A percentile compares a stretch with the other conserved stretches of the same genome.
Conservation (phyloP, 1,140 invertebrate genomes). For the Drosophila funebris region DNA sequence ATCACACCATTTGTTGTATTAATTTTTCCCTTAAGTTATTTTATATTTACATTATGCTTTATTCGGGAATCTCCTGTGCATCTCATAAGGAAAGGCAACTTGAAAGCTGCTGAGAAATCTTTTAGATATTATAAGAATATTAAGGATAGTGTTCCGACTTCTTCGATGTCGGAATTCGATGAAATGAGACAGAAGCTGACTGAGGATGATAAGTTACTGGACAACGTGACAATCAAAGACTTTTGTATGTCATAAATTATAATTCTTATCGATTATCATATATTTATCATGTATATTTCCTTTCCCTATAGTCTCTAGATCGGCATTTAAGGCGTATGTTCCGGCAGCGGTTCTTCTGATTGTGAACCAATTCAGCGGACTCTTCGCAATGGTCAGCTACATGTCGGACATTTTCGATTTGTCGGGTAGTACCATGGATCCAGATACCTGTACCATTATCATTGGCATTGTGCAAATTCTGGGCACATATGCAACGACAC, state of each 20-base stretch:
- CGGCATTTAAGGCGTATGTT: conserved; percentile 43
- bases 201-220: conserved; percentile 24
- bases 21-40: conserved; percentile 42
- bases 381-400: conserved; percentile 68
- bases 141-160: conserved; percentile 8
- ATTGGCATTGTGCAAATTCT: conserved; percentile 84
- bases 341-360: conserved; percentile 48
- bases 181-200: conserved; percentile 48
- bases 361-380: conserved; percentile 60
- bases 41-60: conserved; percentile 44
- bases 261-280: not conserved
- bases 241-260: conserved; percentile 51
- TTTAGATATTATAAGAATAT: conserved; percentile 71
- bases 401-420: conserved; percentile 86
- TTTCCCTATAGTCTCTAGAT: conserved; percentile 21
- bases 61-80: conserved; percentile 67
- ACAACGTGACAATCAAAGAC: conserved; percentile 38
- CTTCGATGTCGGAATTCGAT: conserved; percentile 52
- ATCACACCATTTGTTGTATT: conserved; percentile 52
- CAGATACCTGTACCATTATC: conserved; percentile 85
- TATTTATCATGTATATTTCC: not conserved
- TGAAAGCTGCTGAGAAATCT: conserved; percentile 47
- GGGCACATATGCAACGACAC: conserved; percentile 53
- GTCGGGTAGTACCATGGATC: conserved; percentile 85
- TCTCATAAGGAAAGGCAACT: conserved; percentile 48